Conservation (phyloP, 2,797 vertebrate genomes). For the Cyclura pinguis region DNA sequence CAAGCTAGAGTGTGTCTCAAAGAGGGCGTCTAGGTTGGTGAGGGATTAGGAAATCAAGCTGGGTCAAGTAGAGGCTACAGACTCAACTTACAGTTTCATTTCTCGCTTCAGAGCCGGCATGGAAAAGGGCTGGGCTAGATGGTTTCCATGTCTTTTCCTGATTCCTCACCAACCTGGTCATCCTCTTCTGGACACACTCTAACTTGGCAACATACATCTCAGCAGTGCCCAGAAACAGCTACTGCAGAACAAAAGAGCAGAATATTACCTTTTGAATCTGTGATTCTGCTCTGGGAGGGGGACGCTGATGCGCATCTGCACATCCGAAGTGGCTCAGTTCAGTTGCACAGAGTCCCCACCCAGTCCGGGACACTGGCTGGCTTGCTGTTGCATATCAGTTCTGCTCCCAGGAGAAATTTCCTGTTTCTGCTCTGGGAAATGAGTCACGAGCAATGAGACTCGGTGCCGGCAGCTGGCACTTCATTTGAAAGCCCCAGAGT, state of each 20-base stretch:
- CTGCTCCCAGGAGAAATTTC: background rate
- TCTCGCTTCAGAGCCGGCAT: too few species aligned
- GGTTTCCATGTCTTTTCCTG: too few species aligned
- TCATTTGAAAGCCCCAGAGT: background rate
- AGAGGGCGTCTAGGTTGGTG: background rate
- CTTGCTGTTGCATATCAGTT: background rate
- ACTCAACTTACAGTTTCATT: too few species aligned
- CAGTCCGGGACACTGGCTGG: background rate
- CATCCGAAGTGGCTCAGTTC: accelerated
- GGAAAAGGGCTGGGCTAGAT: background rate
- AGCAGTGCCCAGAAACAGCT: too few species aligned
- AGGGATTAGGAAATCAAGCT: background rate
- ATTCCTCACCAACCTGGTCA: too few species aligned
- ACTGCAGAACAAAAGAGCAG: too few species aligned
- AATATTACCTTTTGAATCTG: too few species aligned
- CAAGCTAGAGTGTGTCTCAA: background rate
- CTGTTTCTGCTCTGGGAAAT: background rate
- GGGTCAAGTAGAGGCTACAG: too few species aligned
- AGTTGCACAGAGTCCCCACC: background rate
- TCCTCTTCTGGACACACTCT: too few species aligned
- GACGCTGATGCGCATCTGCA: accelerated
- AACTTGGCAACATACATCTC: too few species aligned
- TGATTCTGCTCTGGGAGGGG: background rate
- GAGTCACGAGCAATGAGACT: background rate
- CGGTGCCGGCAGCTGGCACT: background rate